Base-by-base conservation (phyloP, 2,888 invertebrate species). In the Tetrapedia diversipes region DNA sequence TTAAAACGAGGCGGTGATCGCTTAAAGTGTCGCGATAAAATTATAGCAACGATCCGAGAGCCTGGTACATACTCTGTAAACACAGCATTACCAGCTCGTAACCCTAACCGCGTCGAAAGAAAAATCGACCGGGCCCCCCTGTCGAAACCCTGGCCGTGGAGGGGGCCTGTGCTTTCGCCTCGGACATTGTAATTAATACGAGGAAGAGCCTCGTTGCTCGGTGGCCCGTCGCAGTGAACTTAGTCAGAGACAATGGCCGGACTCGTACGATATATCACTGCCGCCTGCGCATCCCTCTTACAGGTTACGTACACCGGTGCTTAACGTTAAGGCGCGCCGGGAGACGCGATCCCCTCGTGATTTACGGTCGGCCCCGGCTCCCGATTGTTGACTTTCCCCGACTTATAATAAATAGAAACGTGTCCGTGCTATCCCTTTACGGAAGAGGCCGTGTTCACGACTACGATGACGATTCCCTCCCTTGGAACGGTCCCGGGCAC, bases 201-300 rank as follows among this genome's bases (percentile, higher is more conserved):
- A 66, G 76, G 73, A 78, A 80, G 76, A 71, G 56, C 43, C 72
- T 73, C 47, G 79, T 66, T 59, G 49, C 66, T 68, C 69, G 77
- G 68, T 77, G 80, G 77, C 73, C 74, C 66, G 73, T 78, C 77
- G 72, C 68, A 57, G 76, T 75, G 80, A 82, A 83, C 81, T 76
- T 79, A 70, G 71, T 76, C 64, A 77, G 75, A 76, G 82, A 86
- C 85, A 86, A 86, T 86, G 80, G 85, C 19, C 54, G 64, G 64
- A 72, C 75, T 63, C 51, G 61, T 70, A 73, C 79, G 80, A 84
- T 85, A 79, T 80, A 86, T 85, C 85, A 85, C 67, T 72, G 78
- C 69, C 77, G 61, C 71, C 74, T 79, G 64, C 70, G 74, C 78
- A 81, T 81, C 82, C 77, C 73, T 79, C 79, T 82, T 74, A 73